Base-by-base conservation (phyloP, 1,140 invertebrate species). In the Anoplophora glabripennis region DNA sequence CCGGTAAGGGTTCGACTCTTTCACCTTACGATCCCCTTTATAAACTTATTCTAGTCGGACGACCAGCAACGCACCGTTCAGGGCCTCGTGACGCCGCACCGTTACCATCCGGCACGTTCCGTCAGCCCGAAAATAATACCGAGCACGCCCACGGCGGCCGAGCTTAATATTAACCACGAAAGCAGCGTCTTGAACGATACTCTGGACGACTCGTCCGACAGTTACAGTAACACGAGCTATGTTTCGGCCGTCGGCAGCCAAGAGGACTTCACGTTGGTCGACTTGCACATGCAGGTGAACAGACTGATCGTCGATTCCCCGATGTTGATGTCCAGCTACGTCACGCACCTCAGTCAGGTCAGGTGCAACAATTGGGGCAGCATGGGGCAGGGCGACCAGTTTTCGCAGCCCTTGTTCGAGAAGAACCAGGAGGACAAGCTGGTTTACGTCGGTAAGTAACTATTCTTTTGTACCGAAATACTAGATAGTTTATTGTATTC, bases 271-370 rank as follows among this genome's bases (percentile, higher is more conserved):
- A 91, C 92, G 1, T 76, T 96, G 49, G 91, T 98, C 0, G 95
- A 98, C 81, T 79, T 98, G 5, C 92, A 96, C 69, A 93, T 93
- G 84, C 95, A 98, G 78, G 86, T 96, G 7, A 95, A 96, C 73
- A 92, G 94, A 68, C 90, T 93, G 0, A 97, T 98, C 57, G 88
- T 93, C 15, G 90, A 93, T 64, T 97, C 94, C 1, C 94, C 94
- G 0, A 75, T 98, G 17, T 78, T 98, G 0, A 94, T 98, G 92
- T 91, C 92, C 0, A 94, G 93, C 70, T 98, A 98, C 73, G 86
- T 93, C 59, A 90, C 89, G 68, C 94, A 97, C 76, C 80, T 98
- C 69, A 93, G 92, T 7, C 93, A 96, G 75, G 86, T 91, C 63
- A 83, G 75, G 34, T 89, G 88, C 66, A 75, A 68, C 14, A 92